phyloP scores from a whole-genome alignment of 2,113 vertebrate species.

The Lycaon pictus region DNA sequence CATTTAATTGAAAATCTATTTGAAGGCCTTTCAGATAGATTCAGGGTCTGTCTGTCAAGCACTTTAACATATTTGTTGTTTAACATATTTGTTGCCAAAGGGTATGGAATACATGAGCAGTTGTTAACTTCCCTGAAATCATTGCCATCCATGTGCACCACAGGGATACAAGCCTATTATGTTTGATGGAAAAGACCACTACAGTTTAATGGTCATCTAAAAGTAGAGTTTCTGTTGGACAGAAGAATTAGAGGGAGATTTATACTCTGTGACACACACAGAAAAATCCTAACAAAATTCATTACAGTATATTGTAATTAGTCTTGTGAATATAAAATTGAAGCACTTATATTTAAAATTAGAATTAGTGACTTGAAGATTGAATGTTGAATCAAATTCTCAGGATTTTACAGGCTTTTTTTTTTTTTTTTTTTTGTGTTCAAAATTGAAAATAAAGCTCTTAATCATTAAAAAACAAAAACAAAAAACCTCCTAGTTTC shows the following conservation, averaged over 20 bases:
- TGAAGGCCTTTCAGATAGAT: not conserved
- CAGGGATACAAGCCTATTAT: not conserved
- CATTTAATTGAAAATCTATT: not conserved
- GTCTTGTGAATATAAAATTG: constrained; percentile 60
- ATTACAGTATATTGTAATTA: constrained; percentile 17
- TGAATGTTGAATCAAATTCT: constrained; percentile 65
- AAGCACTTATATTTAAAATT: constrained; percentile 57
- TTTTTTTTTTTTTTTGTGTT: constrained; percentile 25
- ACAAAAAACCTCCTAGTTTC: not conserved
- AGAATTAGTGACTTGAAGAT: constrained; percentile 25
- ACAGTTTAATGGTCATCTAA: not conserved
- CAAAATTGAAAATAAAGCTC: constrained; percentile 83
- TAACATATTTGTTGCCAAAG: constrained; percentile 41
- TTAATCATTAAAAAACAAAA: not conserved
- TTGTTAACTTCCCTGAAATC: constrained; percentile 9
- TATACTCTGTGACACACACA: not conserved
- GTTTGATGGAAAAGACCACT: constrained; percentile 44
- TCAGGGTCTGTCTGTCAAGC: constrained; percentile 24
- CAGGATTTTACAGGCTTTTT: constrained; percentile 76
- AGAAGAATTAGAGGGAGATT: constrained; percentile 32
- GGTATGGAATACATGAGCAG: not conserved
- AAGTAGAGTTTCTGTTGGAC: constrained; percentile 3
- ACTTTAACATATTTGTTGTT: constrained; percentile 64
- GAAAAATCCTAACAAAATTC: not conserved
- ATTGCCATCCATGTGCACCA: not conserved